These are phyloP conservation scores for Zaprionus vittiger DNA, from an alignment of 1,140 invertebrate genomes.

Conservation along the genomic window DNA sequence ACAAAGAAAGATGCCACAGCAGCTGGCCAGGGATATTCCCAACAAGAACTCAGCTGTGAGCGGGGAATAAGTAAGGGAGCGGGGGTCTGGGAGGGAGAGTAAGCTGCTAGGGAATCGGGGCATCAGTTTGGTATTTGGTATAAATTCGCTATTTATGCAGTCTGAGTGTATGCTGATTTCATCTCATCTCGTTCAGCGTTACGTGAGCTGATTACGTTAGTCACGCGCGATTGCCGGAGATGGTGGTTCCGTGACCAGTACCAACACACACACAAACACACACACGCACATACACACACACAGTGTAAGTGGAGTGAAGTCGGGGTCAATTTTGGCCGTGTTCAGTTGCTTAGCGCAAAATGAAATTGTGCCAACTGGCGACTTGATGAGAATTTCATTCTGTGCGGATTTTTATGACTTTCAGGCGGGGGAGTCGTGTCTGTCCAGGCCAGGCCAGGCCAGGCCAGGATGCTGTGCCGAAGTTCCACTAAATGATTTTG, in stretches of 20 bases:
- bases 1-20: constrained; percentile 27
- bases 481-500: constrained; percentile 81
- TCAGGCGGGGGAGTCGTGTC: constrained; percentile 24
- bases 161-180: constrained; percentile 77
- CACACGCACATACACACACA: not conserved
- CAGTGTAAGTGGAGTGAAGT: not conserved
- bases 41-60: constrained; percentile 14
- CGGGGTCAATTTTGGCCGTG: constrained; percentile 50
- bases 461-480: constrained; percentile 9
- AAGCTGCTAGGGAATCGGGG: constrained; percentile 6
- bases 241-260: constrained; percentile 36
- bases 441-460: constrained; percentile 11
- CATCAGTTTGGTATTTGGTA: constrained; percentile 58
- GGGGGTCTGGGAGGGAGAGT: not conserved
- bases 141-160: constrained; percentile 80
- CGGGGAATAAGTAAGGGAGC: not conserved
- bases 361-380: constrained; percentile 80
- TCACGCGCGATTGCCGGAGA: constrained; percentile 60
- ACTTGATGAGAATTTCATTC: constrained; percentile 78
- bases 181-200: constrained; percentile 76
- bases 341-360: constrained; percentile 73
- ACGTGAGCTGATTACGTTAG: constrained; percentile 84
- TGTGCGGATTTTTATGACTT: constrained; percentile 79
- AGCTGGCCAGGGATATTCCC: constrained; percentile 36
- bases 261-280: constrained; percentile 15